These are phyloP conservation scores for Morus bassanus DNA, from an alignment of 2,797 vertebrate genomes.

Conservation along the genomic window DNA sequence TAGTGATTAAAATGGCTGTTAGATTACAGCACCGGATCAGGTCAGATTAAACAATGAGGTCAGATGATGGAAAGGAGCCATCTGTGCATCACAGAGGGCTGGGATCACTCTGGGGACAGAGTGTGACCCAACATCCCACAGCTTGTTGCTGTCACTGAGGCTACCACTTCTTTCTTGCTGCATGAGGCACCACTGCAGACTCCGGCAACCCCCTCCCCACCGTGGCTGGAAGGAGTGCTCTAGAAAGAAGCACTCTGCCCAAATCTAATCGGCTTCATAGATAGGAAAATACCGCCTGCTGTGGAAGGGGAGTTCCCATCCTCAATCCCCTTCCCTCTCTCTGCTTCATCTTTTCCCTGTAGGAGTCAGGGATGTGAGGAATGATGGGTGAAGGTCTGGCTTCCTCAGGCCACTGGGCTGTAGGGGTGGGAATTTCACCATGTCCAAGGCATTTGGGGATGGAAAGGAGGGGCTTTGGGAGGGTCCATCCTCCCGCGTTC, in stretches of 20 bases:
- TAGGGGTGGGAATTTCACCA: background rate
- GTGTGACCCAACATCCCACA: background rate
- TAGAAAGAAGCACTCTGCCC: constrained; percentile 23
- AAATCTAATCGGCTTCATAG: constrained; percentile 49
- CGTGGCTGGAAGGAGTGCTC: background rate
- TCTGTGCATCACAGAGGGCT: constrained; percentile 13
- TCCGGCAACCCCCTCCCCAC: background rate
- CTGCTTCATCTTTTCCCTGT: background rate
- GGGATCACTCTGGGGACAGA: background rate
- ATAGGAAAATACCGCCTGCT: constrained; percentile 4
- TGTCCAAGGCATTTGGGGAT: background rate
- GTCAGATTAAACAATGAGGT: constrained; percentile 60
- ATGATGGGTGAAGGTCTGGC: background rate
- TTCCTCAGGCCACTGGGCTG: background rate
- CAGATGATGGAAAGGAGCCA: constrained; percentile 52
- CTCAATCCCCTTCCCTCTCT: background rate
- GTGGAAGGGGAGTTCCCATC: background rate
- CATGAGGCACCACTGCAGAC: background rate
- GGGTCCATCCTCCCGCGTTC: background rate
- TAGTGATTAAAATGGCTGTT: constrained; percentile 17
- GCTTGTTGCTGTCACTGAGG: background rate
- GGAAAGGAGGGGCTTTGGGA: background rate
- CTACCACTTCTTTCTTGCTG: background rate
- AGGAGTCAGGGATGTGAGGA: background rate
- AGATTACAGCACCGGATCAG: constrained; percentile 28